A percentile compares a stretch with the other conserved stretches of the same genome.
phyloP scores from a whole-genome alignment of 2,113 vertebrate species.

The Neogobius melanostomus region DNA sequence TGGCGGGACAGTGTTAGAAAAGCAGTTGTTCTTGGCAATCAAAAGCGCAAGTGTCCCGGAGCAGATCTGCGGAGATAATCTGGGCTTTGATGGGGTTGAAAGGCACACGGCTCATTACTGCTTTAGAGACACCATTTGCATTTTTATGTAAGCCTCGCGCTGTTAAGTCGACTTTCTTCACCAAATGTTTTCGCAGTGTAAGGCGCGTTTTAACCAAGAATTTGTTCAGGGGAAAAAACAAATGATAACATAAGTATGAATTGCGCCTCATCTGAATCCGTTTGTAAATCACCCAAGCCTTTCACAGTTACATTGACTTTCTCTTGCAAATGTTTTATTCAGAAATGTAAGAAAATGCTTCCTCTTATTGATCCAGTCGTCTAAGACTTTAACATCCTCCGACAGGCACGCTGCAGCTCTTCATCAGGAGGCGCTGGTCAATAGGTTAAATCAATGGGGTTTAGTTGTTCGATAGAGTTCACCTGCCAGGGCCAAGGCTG shows the following conservation, averaged over 20 bases:
- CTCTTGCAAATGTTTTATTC: neutral
- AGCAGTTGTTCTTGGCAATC: slow-evolving; percentile 51
- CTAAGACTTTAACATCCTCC: slow-evolving; percentile 32
- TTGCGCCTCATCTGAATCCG: too few species aligned
- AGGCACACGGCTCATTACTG: slow-evolving; percentile 62
- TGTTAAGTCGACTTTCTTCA: slow-evolving; percentile 15
- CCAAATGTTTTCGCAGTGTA: neutral
- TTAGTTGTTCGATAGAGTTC: slow-evolving; percentile 30
- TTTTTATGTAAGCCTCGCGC: slow-evolving; percentile 46
- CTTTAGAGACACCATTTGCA: slow-evolving; percentile 60
- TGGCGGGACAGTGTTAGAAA: slow-evolving; percentile 32
- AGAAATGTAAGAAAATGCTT: slow-evolving; percentile 31
- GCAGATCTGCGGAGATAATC: slow-evolving; percentile 58
- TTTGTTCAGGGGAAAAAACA: too few species aligned
- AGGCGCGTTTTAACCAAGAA: too few species aligned
- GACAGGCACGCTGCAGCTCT: slow-evolving; percentile 35
- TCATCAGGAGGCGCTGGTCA: slow-evolving; percentile 27
- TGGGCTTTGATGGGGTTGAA: slow-evolving; percentile 56
- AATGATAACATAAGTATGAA: too few species aligned
- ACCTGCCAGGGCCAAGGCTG: slow-evolving; percentile 5
- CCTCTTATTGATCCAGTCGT: slow-evolving; percentile 44
- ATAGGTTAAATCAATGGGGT: slow-evolving; percentile 45
- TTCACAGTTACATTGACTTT: slow-evolving; percentile 15
- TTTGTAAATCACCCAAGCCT: neutral
- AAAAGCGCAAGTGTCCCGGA: slow-evolving; percentile 30